A percentile compares a stretch with the other conserved stretches of the same genome.
Evolutionary conservation across 2,113 vertebrate genomes (phyloP).

Genomic region (Tachycineta bicolor): DNA sequence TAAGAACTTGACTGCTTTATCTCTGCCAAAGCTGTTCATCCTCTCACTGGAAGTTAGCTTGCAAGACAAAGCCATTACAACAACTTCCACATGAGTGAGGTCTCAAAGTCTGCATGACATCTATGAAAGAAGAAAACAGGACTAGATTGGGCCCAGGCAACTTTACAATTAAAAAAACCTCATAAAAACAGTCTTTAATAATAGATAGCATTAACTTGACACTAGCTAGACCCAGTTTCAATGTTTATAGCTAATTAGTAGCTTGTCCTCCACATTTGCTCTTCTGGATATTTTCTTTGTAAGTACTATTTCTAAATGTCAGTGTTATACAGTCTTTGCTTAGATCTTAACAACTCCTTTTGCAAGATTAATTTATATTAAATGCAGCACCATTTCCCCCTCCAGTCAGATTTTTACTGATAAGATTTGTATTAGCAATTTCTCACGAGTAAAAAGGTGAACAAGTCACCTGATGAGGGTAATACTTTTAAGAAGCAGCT

Average conservation of each 20-base stretch:
- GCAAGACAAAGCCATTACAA: slow-evolving; percentile 1
- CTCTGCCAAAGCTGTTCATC: neutral
- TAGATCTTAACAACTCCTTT: neutral
- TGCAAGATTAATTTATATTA: neutral
- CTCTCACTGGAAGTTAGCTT: neutral
- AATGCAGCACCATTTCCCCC: neutral
- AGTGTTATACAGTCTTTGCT: neutral
- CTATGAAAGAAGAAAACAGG: neutral
- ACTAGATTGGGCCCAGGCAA: neutral
- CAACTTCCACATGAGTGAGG: neutral
- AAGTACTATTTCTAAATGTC: neutral
- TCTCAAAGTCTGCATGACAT: neutral
- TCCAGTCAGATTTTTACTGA: neutral
- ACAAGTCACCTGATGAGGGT: neutral
- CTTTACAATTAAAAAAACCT: neutral
- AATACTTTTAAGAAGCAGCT: slow-evolving; percentile 17
- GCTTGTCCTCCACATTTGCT: neutral
- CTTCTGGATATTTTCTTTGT: neutral
- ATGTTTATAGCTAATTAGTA: neutral
- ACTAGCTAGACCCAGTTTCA: neutral
- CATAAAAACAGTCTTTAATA: neutral
- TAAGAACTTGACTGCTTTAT: neutral
- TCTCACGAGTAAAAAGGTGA: neutral
- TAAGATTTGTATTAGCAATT: neutral
- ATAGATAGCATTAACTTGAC: neutral